Evolutionary conservation across 1,140 invertebrate genomes (phyloP), one percentile per base, ranked within the genome.

Genomic region (Drosophila takahashii): DNA sequence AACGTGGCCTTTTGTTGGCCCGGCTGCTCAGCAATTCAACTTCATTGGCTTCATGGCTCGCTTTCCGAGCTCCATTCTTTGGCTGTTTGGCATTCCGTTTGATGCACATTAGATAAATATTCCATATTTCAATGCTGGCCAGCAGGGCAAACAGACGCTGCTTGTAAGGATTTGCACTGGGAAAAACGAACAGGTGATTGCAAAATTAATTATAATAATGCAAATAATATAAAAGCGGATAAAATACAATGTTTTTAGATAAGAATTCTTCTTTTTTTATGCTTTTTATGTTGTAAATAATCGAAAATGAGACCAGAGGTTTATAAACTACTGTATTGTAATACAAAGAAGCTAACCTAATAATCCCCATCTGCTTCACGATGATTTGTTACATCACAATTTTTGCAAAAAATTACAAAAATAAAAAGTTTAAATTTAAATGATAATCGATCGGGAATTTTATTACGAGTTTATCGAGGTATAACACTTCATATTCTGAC

Each of bases 71-170:
- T 36, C 36, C 44, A 36, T 15, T 37, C 29, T 54, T 29, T 27
- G 47, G 29, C 72, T 76, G 71, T 53, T 76, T 58, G 72, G 47
- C 15, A 76, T 66, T 75, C 71, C 72, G 48, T 75, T 80, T 85
- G 59, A 78, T 59, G 64, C 72, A 76, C 77, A 80, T 83, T 65
- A 61, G 75, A 83, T 83, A 83, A 81, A 84, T 84, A 78, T 76
- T 76, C 60, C 62, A 83, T 73, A 76, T 74, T 77, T 77, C 51
- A 52, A 69, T 59, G 77, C 73, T 81, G 76, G 57, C 65, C 48
- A 47, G 62, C 75, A 72, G 66, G 37, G 67, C 69, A 79, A 76
- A 77, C 67, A 73, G 56, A 53, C 39, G 45, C 54, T 58, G 58
- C 42, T 39, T 34, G 22, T 36, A 47, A 29, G 52, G 47, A 39